Base-by-base conservation (phyloP, 2,797 vertebrate genomes). In the Gadopsis marmoratus region DNA sequence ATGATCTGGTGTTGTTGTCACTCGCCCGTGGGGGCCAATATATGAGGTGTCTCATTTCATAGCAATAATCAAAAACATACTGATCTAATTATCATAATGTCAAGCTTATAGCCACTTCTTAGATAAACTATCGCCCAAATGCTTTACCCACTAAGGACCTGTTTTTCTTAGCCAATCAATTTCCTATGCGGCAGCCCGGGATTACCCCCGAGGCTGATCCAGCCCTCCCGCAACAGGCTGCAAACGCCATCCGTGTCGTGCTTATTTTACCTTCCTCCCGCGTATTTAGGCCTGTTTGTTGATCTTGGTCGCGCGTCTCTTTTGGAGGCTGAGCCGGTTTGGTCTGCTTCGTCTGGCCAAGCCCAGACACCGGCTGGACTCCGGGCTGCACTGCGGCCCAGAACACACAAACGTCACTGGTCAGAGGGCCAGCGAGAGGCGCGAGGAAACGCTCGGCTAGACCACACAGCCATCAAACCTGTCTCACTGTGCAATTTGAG, bases 121-220 rank as follows among this genome's bases (percentile, higher is more conserved):
- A 82, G 82, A 87, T 89, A 92, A 93, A 86, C 82, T 81, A 83
- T 83, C 76, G 47, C 29, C 72, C 55, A 72, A 85, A 81, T 47
- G 82, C 85, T 78, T 86, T 56, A 43, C 78, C 84, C 74, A 23
- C 60, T 19, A 47, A 31, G 53, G 71, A 81, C 79, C 74, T 92
- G 88, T 91, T 94, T 91, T 91, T 90, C 80, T 94, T 91, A 85
- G 84, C 86, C 90, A 94, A 91, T 94, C 92, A 93, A 92, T 94
- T 93, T 93, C 92, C 91, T 78, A 70, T 76, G 87, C 74, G 54
- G 90, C 89, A 70, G 89, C 67, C 65, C 11, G 4, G 88, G 92
- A 94, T 94, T 93, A 92, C 48, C 83, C 82, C 78, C 70, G 43
- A 88, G 86, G 85, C 86, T 54, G 86, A 73, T 81, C 62, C 79